Conservation (phyloP, 2,797 vertebrate genomes). For the Vultur gryphus region DNA sequence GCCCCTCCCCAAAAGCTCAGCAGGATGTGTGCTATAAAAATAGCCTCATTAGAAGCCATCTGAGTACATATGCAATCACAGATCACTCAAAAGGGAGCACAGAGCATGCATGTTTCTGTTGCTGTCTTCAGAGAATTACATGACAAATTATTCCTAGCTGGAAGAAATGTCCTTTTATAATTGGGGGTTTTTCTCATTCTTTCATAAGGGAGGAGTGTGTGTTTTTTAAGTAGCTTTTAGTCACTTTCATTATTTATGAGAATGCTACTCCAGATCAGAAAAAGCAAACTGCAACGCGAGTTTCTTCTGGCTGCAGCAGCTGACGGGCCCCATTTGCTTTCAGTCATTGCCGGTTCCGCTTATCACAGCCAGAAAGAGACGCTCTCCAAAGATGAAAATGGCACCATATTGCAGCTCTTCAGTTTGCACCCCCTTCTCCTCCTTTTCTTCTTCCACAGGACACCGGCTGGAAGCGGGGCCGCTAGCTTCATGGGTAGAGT, state of each 20-base stretch:
- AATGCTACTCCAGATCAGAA: slow-evolving; percentile 50
- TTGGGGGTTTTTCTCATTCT: slow-evolving; percentile 35
- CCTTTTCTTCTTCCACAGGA: neutral
- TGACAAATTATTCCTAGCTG: slow-evolving; percentile 69
- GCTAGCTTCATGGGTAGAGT: neutral
- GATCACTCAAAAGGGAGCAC: slow-evolving; percentile 46
- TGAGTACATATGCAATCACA: slow-evolving; percentile 32
- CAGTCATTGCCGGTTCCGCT: neutral
- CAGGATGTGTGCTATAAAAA: slow-evolving; percentile 62
- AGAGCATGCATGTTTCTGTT: slow-evolving; percentile 34
- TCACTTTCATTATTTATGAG: slow-evolving; percentile 68
- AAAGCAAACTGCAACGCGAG: neutral
- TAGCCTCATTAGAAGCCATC: slow-evolving; percentile 55
- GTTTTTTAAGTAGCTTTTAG: slow-evolving; percentile 69
- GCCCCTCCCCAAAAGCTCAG: slow-evolving; percentile 28
- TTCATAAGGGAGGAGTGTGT: slow-evolving; percentile 57
- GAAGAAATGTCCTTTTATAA: slow-evolving; percentile 65
- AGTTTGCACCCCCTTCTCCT: neutral
- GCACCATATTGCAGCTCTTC: neutral
- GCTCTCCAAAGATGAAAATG: neutral
- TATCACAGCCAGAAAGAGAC: neutral
- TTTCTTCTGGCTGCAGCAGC: slow-evolving; percentile 20
- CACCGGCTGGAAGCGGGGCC: neutral
- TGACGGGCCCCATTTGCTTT: neutral
- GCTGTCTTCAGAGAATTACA: slow-evolving; percentile 63